A percentile compares a stretch with the other conserved stretches of the same genome.
phyloP scores from a whole-genome alignment of 2,113 vertebrate species.

The Tonatia bakeri region DNA sequence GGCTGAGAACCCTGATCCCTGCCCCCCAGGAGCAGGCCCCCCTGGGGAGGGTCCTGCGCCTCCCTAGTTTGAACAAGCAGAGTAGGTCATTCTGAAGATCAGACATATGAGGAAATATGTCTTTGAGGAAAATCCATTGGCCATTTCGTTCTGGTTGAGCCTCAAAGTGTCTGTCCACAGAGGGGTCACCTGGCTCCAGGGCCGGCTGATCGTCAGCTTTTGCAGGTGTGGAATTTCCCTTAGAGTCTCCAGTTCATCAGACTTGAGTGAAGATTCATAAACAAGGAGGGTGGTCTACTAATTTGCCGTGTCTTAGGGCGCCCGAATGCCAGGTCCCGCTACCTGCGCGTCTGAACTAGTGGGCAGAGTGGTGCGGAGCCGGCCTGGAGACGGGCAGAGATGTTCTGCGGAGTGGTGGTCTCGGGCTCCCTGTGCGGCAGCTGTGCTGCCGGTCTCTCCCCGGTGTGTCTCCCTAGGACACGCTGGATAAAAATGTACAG shows the following conservation, averaged over 20 bases:
- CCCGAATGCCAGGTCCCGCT: neutral
- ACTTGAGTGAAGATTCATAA: neutral
- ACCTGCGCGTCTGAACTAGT: neutral
- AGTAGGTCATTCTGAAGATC: neutral
- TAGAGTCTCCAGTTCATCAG: neutral
- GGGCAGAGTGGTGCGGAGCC: neutral
- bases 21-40: neutral
- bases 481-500: neutral
- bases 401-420: neutral
- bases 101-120: neutral
- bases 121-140: neutral
- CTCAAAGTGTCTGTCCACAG: neutral
- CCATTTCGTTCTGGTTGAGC: neutral
- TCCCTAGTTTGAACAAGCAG: fast-evolving
- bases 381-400: fast-evolving
- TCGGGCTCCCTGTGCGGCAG: fast-evolving
- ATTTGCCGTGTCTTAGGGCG: neutral
- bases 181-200: fast-evolving
- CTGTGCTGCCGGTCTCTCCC: neutral
- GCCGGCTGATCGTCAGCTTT: neutral
- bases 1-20: neutral
- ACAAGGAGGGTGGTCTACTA: neutral
- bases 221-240: neutral
- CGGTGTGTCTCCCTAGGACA: neutral
- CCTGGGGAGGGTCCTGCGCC: too few relatives aligned